Percentiles rank a stretch among this genome's conserved stretches.
phyloP scores from a whole-genome alignment of 2,113 vertebrate genomes.

The Rhabdomys dilectus region DNA sequence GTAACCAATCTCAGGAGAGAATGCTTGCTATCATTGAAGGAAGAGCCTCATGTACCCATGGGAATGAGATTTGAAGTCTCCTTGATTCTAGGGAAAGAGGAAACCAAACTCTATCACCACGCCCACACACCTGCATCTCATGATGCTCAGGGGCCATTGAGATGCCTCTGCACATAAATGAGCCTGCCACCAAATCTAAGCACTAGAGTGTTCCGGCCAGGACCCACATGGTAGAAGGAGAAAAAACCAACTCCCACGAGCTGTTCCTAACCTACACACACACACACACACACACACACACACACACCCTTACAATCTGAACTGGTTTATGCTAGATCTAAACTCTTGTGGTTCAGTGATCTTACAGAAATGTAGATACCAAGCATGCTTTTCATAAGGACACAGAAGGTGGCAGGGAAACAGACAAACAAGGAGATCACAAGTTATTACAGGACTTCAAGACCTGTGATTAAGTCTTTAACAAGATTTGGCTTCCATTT shows the following conservation, averaged over 20 bases:
- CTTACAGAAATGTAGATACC: not conserved
- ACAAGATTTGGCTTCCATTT: slow-evolving; percentile 75
- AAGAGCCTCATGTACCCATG: not conserved
- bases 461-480: slow-evolving; percentile 64
- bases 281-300: not conserved
- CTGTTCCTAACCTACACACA: not conserved
- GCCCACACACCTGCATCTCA: not conserved
- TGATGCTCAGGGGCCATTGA: not conserved
- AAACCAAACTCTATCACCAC: not conserved
- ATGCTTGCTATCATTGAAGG: not conserved
- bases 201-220: not conserved
- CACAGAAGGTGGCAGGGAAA: not conserved
- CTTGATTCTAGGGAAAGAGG: not conserved
- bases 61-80: not conserved
- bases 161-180: not conserved
- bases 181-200: not conserved
- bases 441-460: slow-evolving; percentile 10
- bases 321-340: not conserved
- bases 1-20: not conserved
- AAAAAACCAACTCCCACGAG: not conserved
- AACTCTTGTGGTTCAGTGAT: not conserved
- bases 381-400: not conserved
- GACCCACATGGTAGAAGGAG: not conserved
- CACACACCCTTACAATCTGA: not conserved
- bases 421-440: not conserved